These are phyloP conservation scores for Trigoniulus corallinus DNA, from an alignment of 1,140 invertebrate species.

Conservation along the genomic window DNA sequence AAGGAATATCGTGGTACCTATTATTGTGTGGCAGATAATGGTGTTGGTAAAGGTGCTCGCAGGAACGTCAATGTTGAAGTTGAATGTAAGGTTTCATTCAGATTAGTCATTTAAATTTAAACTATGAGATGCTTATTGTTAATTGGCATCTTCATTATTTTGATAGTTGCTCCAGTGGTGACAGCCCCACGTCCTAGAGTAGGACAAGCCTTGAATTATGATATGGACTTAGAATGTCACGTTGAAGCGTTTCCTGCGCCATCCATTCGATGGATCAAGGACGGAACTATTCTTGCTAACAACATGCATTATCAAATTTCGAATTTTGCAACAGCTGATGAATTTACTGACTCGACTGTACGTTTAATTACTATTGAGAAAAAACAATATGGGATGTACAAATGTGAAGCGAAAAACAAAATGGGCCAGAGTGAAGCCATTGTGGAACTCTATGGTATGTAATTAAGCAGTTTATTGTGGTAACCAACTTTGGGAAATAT, in stretches of 20 bases:
- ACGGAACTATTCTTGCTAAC: conserved; percentile 57
- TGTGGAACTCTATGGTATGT: conserved; percentile 69
- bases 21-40: conserved; percentile 85
- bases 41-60: conserved; percentile 59
- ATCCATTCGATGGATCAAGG: conserved; percentile 71
- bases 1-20: conserved; percentile 83
- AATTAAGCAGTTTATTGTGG: no score
- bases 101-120: not conserved
- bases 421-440: conserved; percentile 55
- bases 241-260: conserved; percentile 82
- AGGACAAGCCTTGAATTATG: conserved; percentile 73
- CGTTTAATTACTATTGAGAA: conserved; percentile 81
- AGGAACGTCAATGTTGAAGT: conserved; percentile 78
- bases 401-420: conserved; percentile 73
- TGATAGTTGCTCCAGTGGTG: conserved; percentile 50
- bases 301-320: conserved; percentile 80
- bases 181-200: conserved; percentile 47
- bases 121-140: not conserved
- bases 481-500: not conserved
- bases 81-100: conserved; percentile 29
- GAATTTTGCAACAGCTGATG: conserved; percentile 72
- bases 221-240: conserved; percentile 73
- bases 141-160: not conserved
- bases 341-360: conserved; percentile 74
- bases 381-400: conserved; percentile 67